Percentiles rank a stretch among this genome's conserved stretches.
phyloP scores from a whole-genome alignment of 2,888 invertebrate genomes.

The Trimorus sp. region DNA sequence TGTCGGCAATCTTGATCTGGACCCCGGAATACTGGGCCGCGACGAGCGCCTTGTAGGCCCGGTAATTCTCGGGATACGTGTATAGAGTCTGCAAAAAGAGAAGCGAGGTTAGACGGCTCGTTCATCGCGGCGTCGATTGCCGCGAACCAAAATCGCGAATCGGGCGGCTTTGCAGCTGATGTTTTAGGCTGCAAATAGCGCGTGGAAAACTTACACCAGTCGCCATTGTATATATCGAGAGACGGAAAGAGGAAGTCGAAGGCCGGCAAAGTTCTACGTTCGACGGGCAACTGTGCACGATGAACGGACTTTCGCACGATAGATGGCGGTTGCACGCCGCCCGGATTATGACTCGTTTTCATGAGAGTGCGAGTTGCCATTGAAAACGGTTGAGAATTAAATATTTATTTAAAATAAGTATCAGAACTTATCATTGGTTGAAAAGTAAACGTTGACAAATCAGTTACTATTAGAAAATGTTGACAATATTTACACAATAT shows the following conservation, averaged over 20 bases:
- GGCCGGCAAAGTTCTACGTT: conserved; percentile 75
- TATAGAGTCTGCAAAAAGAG: conserved; percentile 91
- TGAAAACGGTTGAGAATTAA: no score
- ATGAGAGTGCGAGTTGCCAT: no score
- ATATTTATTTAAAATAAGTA: no score
- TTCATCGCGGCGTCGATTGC: conserved; percentile 11
- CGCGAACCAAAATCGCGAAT: conserved; percentile 9
- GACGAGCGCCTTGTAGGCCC: conserved; percentile 98
- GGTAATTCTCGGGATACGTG: conserved; percentile 99
- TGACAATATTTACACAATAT: no score
- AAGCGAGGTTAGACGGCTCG: conserved; percentile 47
- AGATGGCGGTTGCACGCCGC: conserved; percentile 26
- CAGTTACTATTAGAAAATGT: no score
- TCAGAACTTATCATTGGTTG: no score
- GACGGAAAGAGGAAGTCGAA: conserved; percentile 81
- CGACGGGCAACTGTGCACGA: conserved; percentile 28
- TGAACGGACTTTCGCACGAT: conserved; percentile 1
- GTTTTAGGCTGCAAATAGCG: conserved; percentile 75
- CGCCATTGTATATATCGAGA: conserved; percentile 82
- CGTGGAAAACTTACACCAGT: conserved; percentile 82
- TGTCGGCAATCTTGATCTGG: no score
- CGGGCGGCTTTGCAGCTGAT: conserved; percentile 70
- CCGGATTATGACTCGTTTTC: no score
- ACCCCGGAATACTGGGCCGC: conserved; percentile 98
- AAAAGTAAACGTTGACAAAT: no score